A percentile compares a stretch with the other conserved stretches of the same genome.
Conservation (phyloP, 2,888 invertebrate species). For the Leucophenga montana region DNA sequence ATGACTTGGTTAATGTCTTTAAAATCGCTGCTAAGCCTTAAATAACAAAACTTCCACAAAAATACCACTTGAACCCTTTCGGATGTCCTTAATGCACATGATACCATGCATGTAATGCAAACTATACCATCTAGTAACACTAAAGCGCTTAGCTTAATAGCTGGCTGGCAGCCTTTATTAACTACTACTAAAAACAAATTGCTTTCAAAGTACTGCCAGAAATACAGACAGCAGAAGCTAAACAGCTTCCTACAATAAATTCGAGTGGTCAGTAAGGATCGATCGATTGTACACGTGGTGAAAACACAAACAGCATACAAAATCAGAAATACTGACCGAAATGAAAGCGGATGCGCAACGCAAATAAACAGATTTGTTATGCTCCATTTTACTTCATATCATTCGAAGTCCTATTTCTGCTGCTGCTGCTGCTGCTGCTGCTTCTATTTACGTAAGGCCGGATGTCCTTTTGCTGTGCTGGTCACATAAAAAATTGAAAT, state of each 20-base stretch:
- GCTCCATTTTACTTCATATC: slow-evolving; percentile 59
- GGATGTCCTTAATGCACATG: too few species aligned
- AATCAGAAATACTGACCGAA: slow-evolving; percentile 13
- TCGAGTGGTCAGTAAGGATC: neutral
- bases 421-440: neutral
- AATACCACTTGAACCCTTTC: too few species aligned
- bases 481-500: slow-evolving; percentile 34
- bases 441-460: neutral
- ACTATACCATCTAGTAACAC: too few species aligned
- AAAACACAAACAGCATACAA: neutral
- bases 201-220: slow-evolving; percentile 15
- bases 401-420: neutral
- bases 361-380: slow-evolving; percentile 68
- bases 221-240: neutral
- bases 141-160: slow-evolving; percentile 6
- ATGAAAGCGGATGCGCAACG: slow-evolving; percentile 45
- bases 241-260: slow-evolving; percentile 1
- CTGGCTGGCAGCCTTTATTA: slow-evolving; percentile 16
- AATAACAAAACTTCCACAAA: too few species aligned
- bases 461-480: slow-evolving; percentile 14
- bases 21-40: too few species aligned
- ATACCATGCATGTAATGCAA: too few species aligned
- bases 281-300: slow-evolving; percentile 5
- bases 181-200: slow-evolving; percentile 23
- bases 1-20: too few species aligned